These are phyloP conservation scores for Megamerina dolium DNA, from an alignment of 2,888 invertebrate species.

Conservation along the genomic window DNA sequence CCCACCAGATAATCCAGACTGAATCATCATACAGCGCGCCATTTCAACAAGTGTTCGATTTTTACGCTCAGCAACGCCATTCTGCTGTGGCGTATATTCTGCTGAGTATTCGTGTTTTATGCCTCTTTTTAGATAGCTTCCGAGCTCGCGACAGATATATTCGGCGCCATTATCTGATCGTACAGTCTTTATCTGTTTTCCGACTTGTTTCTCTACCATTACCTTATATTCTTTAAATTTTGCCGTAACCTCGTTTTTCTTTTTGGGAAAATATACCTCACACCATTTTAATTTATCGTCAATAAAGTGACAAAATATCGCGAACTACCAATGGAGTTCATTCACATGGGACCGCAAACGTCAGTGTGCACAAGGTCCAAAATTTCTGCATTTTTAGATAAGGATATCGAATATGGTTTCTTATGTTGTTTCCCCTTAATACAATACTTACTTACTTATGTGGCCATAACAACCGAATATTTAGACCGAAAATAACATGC, in stretches of 20 bases:
- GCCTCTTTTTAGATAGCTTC: slow-evolving; percentile 24
- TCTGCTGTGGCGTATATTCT: slow-evolving; percentile 23
- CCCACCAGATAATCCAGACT: too few relatives aligned
- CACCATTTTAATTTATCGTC: slow-evolving; percentile 18
- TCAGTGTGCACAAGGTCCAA: too few relatives aligned
- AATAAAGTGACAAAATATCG: too few relatives aligned
- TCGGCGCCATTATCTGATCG: slow-evolving; percentile 30
- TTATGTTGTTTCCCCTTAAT: too few relatives aligned
- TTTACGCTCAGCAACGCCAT: slow-evolving; percentile 24
- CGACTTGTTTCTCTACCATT: slow-evolving; percentile 15
- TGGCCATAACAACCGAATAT: too few relatives aligned
- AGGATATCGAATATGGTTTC: slow-evolving; percentile 3
- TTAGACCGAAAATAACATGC: too few relatives aligned
- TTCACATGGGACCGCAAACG: slow-evolving; percentile 14
- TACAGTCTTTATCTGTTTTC: slow-evolving; percentile 22
- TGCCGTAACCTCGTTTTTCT: slow-evolving; percentile 13
- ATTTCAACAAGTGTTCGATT: slow-evolving; percentile 26
- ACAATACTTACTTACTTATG: too few relatives aligned
- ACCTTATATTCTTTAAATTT: slow-evolving; percentile 17
- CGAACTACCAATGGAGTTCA: too few relatives aligned
- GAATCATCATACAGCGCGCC: slow-evolving; percentile 28
- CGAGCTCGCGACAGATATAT: slow-evolving; percentile 21
- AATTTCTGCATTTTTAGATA: slow-evolving; percentile 5
- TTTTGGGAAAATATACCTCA: slow-evolving; percentile 17
- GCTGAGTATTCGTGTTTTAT: slow-evolving; percentile 24